Base-by-base conservation (phyloP, 2,113 vertebrate genomes). In the Aleadryas rufinucha region DNA sequence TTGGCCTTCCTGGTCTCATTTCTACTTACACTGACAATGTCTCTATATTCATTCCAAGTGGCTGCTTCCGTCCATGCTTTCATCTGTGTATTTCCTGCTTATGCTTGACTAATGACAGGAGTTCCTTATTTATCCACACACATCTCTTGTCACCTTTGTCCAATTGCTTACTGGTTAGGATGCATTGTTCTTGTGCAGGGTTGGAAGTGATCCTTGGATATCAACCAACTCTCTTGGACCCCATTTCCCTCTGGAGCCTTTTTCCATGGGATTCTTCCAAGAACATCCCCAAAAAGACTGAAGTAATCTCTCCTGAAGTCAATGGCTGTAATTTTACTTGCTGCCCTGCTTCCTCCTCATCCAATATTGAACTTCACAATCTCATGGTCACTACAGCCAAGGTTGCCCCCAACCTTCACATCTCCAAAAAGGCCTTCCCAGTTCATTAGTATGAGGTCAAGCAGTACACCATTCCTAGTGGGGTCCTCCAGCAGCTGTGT, bases 101-200 rank as follows among this genome's bases (percentile, higher is more conserved):
- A n/a, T 39, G 13, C 7, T n/a, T 45, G 16, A 82, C 11, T 60
- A 52, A 24, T 45, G 13, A 39, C 16, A 74, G 44, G 19, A 74
- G 4, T 39, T 60, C 20, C n/a, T 59, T 45, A 39, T n/a, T n/a
- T 57, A 39, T 39, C 47, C 39, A 59, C 16, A 8, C 7, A 45
- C 1, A 13, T 24, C 4, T 30, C 39, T 60, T 39, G 9, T 14
- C 16, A 13, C 6, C 17, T 53, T 26, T 52, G 27, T 33, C 20
- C 14, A 2, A 22, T 75, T 53, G 75, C 41, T 68, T 45, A 14
- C 28, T 68, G 15, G 5, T 68, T 26, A n/a, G 16, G 9, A 68
- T 26, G 24, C 3, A 53, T 26, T 0, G 0, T 30, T 68, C 16
- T 35, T 47, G 13, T 31, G 39, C 20, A 60, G 63, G 13, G 3